Conservation (phyloP, 2,797 vertebrate genomes). For the Sebastes flavidus region DNA sequence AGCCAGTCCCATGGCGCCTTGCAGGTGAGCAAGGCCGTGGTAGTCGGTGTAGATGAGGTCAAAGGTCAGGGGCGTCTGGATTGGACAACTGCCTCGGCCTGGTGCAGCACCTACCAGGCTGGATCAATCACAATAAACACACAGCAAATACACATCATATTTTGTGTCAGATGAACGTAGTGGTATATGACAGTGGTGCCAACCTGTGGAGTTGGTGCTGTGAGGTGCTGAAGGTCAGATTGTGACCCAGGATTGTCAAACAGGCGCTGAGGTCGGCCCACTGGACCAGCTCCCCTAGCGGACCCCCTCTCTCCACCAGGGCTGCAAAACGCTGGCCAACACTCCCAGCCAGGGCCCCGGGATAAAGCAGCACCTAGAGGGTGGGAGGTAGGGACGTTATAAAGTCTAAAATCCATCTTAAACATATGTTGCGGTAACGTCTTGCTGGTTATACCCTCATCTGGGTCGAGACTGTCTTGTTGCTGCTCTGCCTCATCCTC, state of each 20-base stretch:
- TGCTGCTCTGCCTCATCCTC: conserved; percentile 54
- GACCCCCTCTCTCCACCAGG: conserved; percentile 78
- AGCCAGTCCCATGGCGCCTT: conserved; percentile 78
- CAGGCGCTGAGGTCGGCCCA: conserved; percentile 80
- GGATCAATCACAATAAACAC: conserved; percentile 37
- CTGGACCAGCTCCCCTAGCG: conserved; percentile 82
- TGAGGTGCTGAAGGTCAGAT: conserved; percentile 74
- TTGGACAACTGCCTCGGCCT: conserved; percentile 79
- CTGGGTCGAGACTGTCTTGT: conserved; percentile 33
- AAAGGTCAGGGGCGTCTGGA: conserved; percentile 76
- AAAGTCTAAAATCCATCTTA: background rate
- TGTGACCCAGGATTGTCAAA: conserved; percentile 78
- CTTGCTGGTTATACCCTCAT: conserved; percentile 62
- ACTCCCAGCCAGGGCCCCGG: conserved; percentile 69
- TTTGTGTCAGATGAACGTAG: background rate
- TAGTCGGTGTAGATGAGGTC: conserved; percentile 84
- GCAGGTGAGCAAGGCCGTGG: conserved; percentile 78
- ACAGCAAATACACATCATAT: background rate
- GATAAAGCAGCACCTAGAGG: conserved; percentile 78
- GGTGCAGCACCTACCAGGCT: conserved; percentile 80
- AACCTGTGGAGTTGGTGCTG: conserved; percentile 75
- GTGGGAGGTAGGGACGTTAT: background rate
- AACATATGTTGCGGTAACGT: background rate
- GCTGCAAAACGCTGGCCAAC: conserved; percentile 72
- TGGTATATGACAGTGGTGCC: background rate